Evolutionary conservation across 2,888 invertebrate species (phyloP).

Genomic region (Calephelis perditalis): DNA sequence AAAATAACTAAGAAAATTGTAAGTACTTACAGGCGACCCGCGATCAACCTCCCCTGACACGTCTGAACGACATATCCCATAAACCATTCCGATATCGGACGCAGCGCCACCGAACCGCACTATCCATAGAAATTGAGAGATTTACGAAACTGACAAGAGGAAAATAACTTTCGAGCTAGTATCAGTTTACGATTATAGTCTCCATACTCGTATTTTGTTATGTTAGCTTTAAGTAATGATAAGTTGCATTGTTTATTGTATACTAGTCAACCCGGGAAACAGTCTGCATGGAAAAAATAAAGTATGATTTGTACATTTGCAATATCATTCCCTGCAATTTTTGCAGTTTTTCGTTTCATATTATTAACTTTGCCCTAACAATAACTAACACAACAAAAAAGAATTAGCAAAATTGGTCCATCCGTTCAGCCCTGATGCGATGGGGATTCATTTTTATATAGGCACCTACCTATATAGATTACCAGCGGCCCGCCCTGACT

Average conservation of each 20-base stretch:
- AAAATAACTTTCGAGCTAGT: constrained; percentile 31
- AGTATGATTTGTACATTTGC: too few species aligned
- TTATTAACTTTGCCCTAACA: too few species aligned
- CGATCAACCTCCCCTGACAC: constrained; percentile 46
- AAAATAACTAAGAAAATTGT: constrained; percentile 13
- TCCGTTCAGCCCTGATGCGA: too few species aligned
- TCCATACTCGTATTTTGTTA: constrained; percentile 16
- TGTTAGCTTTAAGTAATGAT: not conserved
- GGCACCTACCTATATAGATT: too few species aligned
- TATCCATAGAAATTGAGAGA: constrained; percentile 43
- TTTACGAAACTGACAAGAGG: constrained; percentile 36
- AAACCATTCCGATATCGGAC: constrained; percentile 61
- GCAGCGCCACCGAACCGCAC: constrained; percentile 43
- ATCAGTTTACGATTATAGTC: constrained; percentile 26
- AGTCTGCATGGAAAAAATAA: too few species aligned
- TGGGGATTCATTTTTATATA: too few species aligned
- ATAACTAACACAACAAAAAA: too few species aligned
- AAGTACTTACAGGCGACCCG: constrained; percentile 30
- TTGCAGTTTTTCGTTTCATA: too few species aligned
- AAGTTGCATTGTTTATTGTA: constrained; percentile 12
- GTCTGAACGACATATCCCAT: constrained; percentile 52
- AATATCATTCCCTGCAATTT: too few species aligned
- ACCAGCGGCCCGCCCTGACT: too few species aligned
- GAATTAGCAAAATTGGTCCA: too few species aligned
- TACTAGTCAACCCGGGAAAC: too few species aligned